Base-by-base conservation (phyloP, 2,113 vertebrate species). In the Hippocampus abdominalis region DNA sequence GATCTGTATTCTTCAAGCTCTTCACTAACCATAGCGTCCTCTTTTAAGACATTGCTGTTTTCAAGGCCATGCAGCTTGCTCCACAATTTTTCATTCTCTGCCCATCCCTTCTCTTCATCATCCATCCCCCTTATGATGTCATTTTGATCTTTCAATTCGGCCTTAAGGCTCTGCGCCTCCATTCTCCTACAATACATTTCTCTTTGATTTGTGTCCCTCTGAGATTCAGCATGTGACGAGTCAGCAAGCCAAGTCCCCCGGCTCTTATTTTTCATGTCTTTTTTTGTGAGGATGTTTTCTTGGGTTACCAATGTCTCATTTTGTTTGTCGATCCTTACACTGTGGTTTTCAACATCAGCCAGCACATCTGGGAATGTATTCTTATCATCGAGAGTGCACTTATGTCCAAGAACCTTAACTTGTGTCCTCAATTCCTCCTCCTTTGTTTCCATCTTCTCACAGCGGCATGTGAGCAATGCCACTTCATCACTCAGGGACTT, bases 311-410 rank as follows among this genome's bases (percentile, higher is more conserved):
- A 29, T 8, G 57, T 18, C 27, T 60, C 57, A 60, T 60, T 32
- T 32, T 60, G 27, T 60, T 60, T 32, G 27, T 60, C 27, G 8
- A 8, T 60, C 16, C 57, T 29, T 32, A 60, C 57, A 9, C 27
- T 18, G 4, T 32, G 23, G 2, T 16, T 32, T 60, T 60, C 57
- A 60, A 36, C 57, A 32, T 60, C 57, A 60, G 57, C 27, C 27
- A 60, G 27, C 57, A 60, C 57, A 60, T 60, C 57, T 18, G 57
- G 57, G 27, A 60, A 60, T 60, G 57, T 60, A 32, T 59, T 59
- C 15, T 59, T 59, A 29, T 59, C 56, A 59, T 59, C 56, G 29
- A 59, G 56, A 29, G 25, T 15, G 56, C 25, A 59, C 56, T 59
- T 21, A n/a, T 21, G 61, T 63, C 10, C 36, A n/a, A 40, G 61